phyloP scores from a whole-genome alignment of 2,888 invertebrate genomes.

The Stenotaenia linearis region DNA sequence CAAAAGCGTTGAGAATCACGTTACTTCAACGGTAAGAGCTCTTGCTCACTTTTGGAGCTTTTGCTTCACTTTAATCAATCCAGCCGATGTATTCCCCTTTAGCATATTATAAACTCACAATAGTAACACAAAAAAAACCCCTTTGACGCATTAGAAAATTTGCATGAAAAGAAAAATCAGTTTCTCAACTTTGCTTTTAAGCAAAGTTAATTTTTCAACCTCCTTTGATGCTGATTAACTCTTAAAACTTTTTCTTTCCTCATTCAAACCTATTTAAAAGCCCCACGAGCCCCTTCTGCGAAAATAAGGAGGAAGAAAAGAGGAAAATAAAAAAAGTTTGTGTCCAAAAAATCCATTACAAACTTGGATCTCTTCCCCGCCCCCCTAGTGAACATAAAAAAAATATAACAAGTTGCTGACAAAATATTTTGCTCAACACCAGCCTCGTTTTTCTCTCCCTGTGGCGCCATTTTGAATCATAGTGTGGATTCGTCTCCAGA shows the following conservation, averaged over 20 bases:
- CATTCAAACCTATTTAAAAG: neutral
- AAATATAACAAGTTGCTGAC: slow-evolving; percentile 14
- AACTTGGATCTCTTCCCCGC: neutral
- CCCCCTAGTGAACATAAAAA: neutral
- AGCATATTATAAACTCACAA: too few relatives aligned
- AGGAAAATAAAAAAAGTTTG: neutral
- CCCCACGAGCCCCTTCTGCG: neutral
- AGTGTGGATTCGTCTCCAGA: slow-evolving; percentile 6
- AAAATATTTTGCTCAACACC: neutral
- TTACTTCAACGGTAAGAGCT: too few relatives aligned
- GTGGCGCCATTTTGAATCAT: slow-evolving; percentile 14
- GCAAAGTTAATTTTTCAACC: neutral
- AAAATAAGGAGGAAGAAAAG: neutral
- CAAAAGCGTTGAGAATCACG: too few relatives aligned
- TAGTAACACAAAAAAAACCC: neutral
- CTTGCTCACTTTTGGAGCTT: too few relatives aligned
- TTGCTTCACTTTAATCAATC: too few relatives aligned
- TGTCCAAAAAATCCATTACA: neutral
- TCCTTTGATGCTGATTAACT: neutral
- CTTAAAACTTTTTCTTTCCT: neutral
- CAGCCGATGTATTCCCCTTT: too few relatives aligned
- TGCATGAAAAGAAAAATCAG: neutral
- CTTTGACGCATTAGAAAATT: neutral
- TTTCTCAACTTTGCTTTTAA: neutral
- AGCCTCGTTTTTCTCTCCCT: neutral